phyloP scores from a whole-genome alignment of 2,888 invertebrate species.

The Fragum fragum region DNA sequence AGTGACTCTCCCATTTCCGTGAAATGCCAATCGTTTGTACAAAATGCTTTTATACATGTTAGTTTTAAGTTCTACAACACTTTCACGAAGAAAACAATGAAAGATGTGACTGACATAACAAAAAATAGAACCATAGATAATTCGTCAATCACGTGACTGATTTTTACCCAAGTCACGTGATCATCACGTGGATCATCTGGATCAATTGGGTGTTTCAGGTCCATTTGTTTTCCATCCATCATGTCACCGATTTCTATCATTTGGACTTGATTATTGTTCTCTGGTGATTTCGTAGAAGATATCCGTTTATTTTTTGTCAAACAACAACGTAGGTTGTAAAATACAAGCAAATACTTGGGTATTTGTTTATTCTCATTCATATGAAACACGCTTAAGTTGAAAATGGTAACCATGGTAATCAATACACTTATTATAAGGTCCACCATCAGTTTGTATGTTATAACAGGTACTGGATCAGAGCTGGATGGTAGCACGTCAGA shows the following conservation, averaged over 20 bases:
- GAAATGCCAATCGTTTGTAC: too few species aligned
- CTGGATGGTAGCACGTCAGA: constrained; percentile 55
- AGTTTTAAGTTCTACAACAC: too few species aligned
- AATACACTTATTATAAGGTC: constrained; percentile 66
- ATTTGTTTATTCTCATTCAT: constrained; percentile 43
- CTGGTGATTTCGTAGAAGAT: too few species aligned
- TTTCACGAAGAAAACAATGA: neutral
- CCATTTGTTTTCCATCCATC: neutral
- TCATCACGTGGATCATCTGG: neutral
- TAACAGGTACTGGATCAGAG: constrained; percentile 56
- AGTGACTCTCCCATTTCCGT: too few species aligned
- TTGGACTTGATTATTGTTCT: too few species aligned
- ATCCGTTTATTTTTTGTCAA: too few species aligned
- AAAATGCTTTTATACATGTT: too few species aligned
- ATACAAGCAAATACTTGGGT: neutral
- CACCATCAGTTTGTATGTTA: constrained; percentile 35
- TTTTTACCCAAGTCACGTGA: neutral
- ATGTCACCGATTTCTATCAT: too few species aligned
- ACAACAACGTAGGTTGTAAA: too few species aligned
- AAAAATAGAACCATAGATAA: neutral
- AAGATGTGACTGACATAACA: neutral
- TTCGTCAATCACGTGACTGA: constrained; percentile 6
- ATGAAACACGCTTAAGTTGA: constrained; percentile 61
- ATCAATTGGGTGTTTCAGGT: neutral
- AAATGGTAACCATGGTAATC: constrained; percentile 57